phyloP scores from a whole-genome alignment of 2,797 vertebrate species.

The Tapirus indicus region DNA sequence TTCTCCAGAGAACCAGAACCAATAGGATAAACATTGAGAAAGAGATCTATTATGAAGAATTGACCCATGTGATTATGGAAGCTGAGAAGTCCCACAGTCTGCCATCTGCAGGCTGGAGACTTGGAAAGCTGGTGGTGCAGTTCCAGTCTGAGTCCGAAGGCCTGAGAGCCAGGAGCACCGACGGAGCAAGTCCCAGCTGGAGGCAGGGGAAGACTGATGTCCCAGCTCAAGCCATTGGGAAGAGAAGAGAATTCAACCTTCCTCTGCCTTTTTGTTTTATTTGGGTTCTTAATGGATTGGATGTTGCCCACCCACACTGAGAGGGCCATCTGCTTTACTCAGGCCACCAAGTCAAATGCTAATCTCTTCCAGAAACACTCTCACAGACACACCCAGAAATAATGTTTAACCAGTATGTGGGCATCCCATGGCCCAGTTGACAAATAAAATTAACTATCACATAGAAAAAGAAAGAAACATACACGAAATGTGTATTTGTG shows the following conservation, averaged over 20 bases:
- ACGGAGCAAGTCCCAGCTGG: not conserved
- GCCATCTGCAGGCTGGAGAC: not conserved
- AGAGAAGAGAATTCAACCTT: not conserved
- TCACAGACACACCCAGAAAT: not conserved
- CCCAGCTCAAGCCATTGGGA: not conserved
- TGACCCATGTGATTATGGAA: not conserved
- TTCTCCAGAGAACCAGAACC: not conserved
- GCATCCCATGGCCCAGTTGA: not conserved
- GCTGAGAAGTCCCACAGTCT: not conserved
- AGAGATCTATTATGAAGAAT: not conserved
- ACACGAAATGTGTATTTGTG: not conserved
- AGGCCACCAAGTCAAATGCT: not conserved
- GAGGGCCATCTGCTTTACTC: not conserved
- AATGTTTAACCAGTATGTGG: not conserved
- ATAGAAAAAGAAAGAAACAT: not conserved
- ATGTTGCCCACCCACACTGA: not conserved
- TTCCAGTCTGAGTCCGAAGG: not conserved
- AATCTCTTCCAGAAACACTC: not conserved
- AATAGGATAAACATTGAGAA: not conserved
- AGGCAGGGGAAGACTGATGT: not conserved
- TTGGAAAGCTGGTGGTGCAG: not conserved
- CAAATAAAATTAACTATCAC: not conserved
- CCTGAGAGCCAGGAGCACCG: not conserved
- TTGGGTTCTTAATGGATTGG: not conserved
- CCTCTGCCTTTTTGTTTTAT: not conserved